These are phyloP conservation scores for Cygnus olor DNA, from an alignment of 2,797 vertebrate species.

Conservation along the genomic window DNA sequence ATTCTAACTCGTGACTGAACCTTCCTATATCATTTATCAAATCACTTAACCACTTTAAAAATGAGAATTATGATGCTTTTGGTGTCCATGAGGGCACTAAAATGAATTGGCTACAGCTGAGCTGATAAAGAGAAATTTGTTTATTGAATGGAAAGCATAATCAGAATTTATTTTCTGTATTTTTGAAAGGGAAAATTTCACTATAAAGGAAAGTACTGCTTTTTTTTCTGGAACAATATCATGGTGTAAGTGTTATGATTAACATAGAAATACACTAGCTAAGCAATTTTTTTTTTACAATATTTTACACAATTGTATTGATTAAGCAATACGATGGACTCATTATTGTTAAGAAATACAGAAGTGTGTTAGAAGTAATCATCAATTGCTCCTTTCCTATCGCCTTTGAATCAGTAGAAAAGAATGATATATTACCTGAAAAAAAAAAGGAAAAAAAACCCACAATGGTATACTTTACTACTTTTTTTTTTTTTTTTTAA, in stretches of 20 bases:
- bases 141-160: neutral
- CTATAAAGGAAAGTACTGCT: neutral
- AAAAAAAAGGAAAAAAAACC: neutral
- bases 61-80: conserved; percentile 1
- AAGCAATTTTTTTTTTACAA: neutral
- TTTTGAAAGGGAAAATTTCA: neutral
- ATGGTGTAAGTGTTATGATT: neutral
- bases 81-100: neutral
- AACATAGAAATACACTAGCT: neutral
- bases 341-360: neutral
- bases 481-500: neutral
- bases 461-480: neutral
- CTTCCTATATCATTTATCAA: neutral
- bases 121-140: neutral
- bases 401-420: neutral
- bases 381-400: neutral
- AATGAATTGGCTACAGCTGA: conserved; percentile 28
- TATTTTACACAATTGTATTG: neutral
- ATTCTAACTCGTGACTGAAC: conserved; percentile 31
- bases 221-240: neutral
- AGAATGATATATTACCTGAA: neutral
- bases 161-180: neutral
- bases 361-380: neutral
- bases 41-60: neutral
- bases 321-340: neutral